phyloP scores from a whole-genome alignment of 2,113 vertebrate species.

The Poeciliopsis occidentalis region DNA sequence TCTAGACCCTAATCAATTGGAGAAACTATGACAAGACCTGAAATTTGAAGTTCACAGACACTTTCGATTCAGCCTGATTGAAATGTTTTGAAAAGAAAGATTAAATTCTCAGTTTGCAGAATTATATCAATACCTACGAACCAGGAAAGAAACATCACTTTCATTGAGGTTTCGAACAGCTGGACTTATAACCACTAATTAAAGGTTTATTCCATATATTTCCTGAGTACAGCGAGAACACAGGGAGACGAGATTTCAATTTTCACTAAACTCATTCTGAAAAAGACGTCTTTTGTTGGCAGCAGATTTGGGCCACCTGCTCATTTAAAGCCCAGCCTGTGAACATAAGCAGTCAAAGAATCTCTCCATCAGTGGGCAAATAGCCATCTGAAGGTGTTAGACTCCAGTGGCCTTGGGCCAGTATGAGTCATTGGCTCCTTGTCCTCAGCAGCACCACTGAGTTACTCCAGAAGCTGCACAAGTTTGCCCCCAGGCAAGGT shows the following conservation, averaged over 20 bases:
- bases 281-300: conserved; percentile 50
- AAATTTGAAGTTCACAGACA: background rate
- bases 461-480: conserved; percentile 50
- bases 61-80: background rate
- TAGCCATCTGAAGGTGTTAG: conserved; percentile 71
- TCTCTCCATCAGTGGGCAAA: conserved; percentile 57
- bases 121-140: background rate
- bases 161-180: background rate
- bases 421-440: conserved; percentile 57
- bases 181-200: conserved; percentile 26
- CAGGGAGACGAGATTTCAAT: conserved; percentile 31
- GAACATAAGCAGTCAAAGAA: conserved; percentile 52
- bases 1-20: too few species aligned
- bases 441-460: conserved; percentile 37
- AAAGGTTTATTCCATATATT: conserved; percentile 23
- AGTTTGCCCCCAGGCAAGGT: conserved; percentile 67
- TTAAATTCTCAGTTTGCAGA: background rate
- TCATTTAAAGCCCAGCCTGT: conserved; percentile 39
- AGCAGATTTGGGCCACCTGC: conserved; percentile 56
- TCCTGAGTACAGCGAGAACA: conserved; percentile 13
- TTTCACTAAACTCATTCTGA: conserved; percentile 44
- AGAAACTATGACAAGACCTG: background rate
- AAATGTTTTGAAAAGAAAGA: background rate
- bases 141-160: background rate
- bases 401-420: conserved; percentile 67